A percentile compares a stretch with the other conserved stretches of the same genome.
Conservation (phyloP, 2,113 vertebrate genomes). For the Rhinopomastus cyanomelas region DNA sequence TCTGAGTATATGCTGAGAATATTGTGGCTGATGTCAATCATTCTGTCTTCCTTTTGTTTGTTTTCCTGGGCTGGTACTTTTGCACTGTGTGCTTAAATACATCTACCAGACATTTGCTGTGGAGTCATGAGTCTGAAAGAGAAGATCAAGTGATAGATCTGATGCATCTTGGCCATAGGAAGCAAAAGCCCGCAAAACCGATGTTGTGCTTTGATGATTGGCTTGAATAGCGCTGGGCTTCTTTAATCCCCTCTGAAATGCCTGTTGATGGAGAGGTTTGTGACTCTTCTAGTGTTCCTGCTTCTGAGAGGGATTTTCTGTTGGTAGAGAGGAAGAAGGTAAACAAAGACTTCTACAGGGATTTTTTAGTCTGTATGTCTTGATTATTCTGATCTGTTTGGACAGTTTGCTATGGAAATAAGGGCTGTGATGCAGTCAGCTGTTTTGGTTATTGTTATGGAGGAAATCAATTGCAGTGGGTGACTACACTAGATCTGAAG, state of each 20-base stretch:
- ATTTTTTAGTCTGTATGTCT: not conserved
- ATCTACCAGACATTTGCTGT: not conserved
- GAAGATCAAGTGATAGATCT: constrained; percentile 4
- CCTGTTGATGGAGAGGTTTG: not conserved
- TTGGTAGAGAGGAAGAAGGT: not conserved
- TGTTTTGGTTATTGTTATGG: not conserved
- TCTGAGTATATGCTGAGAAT: not conserved
- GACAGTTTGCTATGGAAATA: not conserved
- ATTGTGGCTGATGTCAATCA: not conserved
- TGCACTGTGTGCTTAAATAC: not conserved
- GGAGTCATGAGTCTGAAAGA: constrained; percentile 19
- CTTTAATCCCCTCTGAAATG: constrained; percentile 21
- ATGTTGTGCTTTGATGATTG: constrained; percentile 37
- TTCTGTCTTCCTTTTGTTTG: not conserved
- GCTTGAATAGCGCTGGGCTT: not conserved
- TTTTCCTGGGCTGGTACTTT: not conserved
- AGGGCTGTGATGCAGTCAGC: not conserved
- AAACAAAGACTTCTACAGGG: not conserved
- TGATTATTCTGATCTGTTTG: not conserved
- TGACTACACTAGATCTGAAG: too few relatives aligned
- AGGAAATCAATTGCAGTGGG: not conserved
- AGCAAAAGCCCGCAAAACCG: not conserved
- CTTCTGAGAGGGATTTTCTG: not conserved
- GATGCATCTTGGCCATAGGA: not conserved
- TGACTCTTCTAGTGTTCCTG: not conserved